These are phyloP conservation scores for Apodemia zela DNA, from an alignment of 2,888 invertebrate genomes.

Conservation along the genomic window DNA sequence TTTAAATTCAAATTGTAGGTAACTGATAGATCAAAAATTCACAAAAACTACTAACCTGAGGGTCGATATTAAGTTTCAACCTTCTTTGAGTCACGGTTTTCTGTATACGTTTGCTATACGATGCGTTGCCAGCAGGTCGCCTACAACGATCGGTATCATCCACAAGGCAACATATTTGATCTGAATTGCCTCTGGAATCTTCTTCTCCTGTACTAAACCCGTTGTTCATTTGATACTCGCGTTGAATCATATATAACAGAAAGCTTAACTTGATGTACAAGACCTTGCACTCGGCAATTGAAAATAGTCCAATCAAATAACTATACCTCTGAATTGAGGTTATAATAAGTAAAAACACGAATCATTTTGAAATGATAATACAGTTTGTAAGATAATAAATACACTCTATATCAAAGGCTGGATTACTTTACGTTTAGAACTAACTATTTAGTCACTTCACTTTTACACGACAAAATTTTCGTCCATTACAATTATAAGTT, in stretches of 20 bases:
- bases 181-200: conserved; percentile 92
- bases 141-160: conserved; percentile 93
- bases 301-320: conserved; percentile 66
- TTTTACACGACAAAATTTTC: conserved; percentile 44
- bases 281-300: conserved; percentile 56
- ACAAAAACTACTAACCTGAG: conserved; percentile 49
- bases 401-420: conserved; percentile 36
- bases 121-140: conserved; percentile 95
- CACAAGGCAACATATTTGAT: conserved; percentile 95
- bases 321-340: conserved; percentile 66
- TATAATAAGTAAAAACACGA: conserved; percentile 63
- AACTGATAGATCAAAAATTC: neutral
- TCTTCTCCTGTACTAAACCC: conserved; percentile 95
- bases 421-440: conserved; percentile 28
- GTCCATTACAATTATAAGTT: conserved; percentile 42
- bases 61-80: conserved; percentile 93
- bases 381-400: conserved; percentile 48
- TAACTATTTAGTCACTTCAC: conserved; percentile 49
- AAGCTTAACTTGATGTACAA: conserved; percentile 52
- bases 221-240: conserved; percentile 86
- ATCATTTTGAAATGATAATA: conserved; percentile 48
- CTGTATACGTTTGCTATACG: conserved; percentile 97
- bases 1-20: neutral
- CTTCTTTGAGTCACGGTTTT: conserved; percentile 95
- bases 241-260: conserved; percentile 79